Evolutionary conservation across 2,113 vertebrate species (phyloP).

Genomic region (Arenaria interpres): DNA sequence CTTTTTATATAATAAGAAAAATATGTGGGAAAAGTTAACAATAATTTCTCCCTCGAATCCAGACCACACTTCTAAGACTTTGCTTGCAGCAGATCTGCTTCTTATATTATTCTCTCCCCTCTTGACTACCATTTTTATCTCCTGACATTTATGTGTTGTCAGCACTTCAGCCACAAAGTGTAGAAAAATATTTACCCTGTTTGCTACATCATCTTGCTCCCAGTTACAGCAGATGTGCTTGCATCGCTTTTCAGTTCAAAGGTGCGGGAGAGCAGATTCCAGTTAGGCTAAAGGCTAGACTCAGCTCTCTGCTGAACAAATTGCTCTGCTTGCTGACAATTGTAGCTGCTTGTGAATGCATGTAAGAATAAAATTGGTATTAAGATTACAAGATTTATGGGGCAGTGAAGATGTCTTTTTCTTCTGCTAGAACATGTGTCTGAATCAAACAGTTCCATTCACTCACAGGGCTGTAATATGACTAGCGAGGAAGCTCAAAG

Average conservation of each 20-base stretch:
- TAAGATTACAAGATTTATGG: slow-evolving; percentile 38
- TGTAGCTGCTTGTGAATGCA: neutral
- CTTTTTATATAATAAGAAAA: neutral
- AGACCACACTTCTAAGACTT: neutral
- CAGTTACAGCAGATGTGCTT: neutral
- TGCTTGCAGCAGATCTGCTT: neutral
- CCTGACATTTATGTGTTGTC: neutral
- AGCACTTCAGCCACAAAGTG: neutral
- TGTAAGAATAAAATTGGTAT: slow-evolving; percentile 14
- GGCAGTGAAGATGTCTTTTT: neutral
- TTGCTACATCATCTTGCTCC: neutral
- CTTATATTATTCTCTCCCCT: neutral
- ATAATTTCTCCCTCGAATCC: neutral
- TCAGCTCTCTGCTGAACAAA: slow-evolving; percentile 29
- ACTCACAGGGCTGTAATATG: neutral
- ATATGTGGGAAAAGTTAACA: neutral
- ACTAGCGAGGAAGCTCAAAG: neutral
- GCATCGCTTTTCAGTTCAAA: neutral
- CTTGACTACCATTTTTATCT: neutral
- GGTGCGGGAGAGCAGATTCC: neutral
- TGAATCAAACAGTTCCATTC: neutral
- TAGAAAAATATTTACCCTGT: neutral
- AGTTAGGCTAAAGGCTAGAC: neutral
- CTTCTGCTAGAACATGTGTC: neutral
- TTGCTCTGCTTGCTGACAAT: slow-evolving; percentile 28